phyloP scores from a whole-genome alignment of 2,888 invertebrate species.

The Noctua fimbriata region DNA sequence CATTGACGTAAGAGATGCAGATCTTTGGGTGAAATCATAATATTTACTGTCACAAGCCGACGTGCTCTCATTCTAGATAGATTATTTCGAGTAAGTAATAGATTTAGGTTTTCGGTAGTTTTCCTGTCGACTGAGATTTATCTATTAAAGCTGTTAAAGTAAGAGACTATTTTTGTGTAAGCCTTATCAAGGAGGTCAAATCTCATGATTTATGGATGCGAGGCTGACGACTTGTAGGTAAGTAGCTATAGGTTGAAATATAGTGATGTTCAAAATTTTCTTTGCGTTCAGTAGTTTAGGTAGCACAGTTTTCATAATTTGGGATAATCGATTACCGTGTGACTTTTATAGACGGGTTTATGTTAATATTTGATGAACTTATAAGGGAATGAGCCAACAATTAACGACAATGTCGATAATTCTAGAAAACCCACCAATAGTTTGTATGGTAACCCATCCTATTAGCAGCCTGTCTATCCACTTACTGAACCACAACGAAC shows the following conservation, averaged over 20 bases:
- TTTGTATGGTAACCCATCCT: constrained; percentile 9
- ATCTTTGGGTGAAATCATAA: constrained; percentile 87
- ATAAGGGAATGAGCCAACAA: not conserved
- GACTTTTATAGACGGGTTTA: constrained; percentile 9
- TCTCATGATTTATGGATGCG: constrained; percentile 50
- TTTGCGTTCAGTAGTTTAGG: constrained; percentile 2
- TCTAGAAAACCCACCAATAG: constrained; percentile 4
- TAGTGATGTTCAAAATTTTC: constrained; percentile 21
- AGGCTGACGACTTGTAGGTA: constrained; percentile 6
- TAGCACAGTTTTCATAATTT: constrained; percentile 20
- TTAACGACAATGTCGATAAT: not conserved
- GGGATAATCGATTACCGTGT: constrained; percentile 35
- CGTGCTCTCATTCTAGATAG: constrained; percentile 82
- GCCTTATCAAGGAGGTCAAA: constrained; percentile 47
- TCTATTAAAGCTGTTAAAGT: constrained; percentile 49
- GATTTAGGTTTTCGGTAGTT: constrained; percentile 70
- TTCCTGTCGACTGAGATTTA: constrained; percentile 53
- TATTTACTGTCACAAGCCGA: constrained; percentile 86
- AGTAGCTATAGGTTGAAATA: not conserved
- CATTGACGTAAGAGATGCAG: constrained; percentile 89
- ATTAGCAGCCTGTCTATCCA: constrained; percentile 27
- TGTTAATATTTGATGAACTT: constrained; percentile 37
- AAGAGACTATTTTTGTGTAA: constrained; percentile 45
- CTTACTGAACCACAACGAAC: constrained; percentile 43
- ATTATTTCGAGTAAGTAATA: constrained; percentile 82